Evolutionary conservation across 2,888 invertebrate genomes (phyloP).

Genomic region (Diarsia dahlii): DNA sequence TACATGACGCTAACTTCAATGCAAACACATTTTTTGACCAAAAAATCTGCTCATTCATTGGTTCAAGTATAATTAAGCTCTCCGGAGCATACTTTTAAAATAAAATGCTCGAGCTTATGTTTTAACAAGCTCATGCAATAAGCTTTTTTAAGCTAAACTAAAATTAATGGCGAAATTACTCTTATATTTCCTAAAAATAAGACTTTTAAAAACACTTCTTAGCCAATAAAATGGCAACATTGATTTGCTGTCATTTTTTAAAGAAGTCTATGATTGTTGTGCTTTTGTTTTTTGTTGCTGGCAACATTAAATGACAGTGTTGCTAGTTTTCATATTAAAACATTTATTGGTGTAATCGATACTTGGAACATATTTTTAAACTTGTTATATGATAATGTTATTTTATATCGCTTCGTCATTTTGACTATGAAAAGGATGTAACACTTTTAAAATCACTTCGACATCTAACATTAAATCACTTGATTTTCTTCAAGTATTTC

Average conservation of each 20-base stretch:
- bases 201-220: constrained; percentile 9
- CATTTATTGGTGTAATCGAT: constrained; percentile 30
- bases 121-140: constrained; percentile 33
- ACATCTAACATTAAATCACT: constrained; percentile 50
- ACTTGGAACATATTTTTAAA: neutral
- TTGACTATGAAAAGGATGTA: neutral
- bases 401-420: constrained; percentile 29
- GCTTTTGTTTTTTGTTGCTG: constrained; percentile 27
- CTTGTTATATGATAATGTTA: neutral
- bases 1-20: constrained; percentile 9
- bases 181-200: constrained; percentile 20
- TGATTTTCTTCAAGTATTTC: constrained; percentile 51
- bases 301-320: constrained; percentile 14
- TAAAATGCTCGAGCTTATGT: constrained; percentile 32
- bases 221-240: constrained; percentile 21
- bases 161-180: neutral
- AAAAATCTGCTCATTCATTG: neutral
- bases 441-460: neutral
- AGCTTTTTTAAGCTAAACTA: constrained; percentile 12
- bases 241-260: constrained; percentile 12
- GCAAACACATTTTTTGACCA: neutral
- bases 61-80: neutral
- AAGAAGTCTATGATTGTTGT: constrained; percentile 9
- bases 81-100: neutral
- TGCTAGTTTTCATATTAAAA: constrained; percentile 22